These are phyloP conservation scores for Drosophila testacea DNA, from an alignment of 2,888 invertebrate genomes.

Conservation along the genomic window DNA sequence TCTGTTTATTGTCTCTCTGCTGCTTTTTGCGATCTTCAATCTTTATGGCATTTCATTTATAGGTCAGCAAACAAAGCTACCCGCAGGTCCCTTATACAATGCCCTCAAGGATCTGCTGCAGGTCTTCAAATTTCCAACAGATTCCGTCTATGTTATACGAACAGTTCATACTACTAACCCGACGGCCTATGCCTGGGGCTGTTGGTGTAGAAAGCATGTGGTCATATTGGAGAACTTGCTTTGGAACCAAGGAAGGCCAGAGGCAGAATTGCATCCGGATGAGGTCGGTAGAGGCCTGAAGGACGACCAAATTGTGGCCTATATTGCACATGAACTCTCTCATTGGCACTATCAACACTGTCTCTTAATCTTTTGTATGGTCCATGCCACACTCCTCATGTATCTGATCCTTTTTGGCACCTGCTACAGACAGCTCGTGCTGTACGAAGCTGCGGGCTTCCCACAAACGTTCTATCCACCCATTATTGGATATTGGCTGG, in stretches of 20 bases:
- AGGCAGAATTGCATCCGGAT: conserved; percentile 22
- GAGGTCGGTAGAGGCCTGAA: conserved; percentile 48
- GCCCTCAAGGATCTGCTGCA: conserved; percentile 17
- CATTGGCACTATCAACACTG: conserved; percentile 44
- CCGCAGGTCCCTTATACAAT: conserved; percentile 1
- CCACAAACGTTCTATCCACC: conserved; percentile 33
- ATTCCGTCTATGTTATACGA: conserved; percentile 32
- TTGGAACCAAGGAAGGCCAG: conserved; percentile 30
- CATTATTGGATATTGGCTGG: conserved; percentile 62
- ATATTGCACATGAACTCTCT: conserved; percentile 56
- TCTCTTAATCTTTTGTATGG: conserved; percentile 11
- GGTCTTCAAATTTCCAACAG: conserved; percentile 10
- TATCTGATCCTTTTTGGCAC: conserved; percentile 54
- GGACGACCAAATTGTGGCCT: conserved; percentile 42
- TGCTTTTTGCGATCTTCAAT: not conserved
- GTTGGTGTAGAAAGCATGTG: conserved; percentile 37
- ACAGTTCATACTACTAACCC: conserved; percentile 25
- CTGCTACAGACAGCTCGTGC: not conserved
- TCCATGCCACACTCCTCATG: conserved; percentile 37
- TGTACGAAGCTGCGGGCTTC: conserved; percentile 63
- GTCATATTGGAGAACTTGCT: conserved; percentile 49
- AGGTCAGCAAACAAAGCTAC: conserved; percentile 34
- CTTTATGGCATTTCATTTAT: conserved; percentile 36
- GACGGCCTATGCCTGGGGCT: conserved; percentile 48
- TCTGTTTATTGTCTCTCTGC: conserved; percentile 1